Conservation (phyloP, 2,113 vertebrate genomes). For the Psilopogon haemacephalus region DNA sequence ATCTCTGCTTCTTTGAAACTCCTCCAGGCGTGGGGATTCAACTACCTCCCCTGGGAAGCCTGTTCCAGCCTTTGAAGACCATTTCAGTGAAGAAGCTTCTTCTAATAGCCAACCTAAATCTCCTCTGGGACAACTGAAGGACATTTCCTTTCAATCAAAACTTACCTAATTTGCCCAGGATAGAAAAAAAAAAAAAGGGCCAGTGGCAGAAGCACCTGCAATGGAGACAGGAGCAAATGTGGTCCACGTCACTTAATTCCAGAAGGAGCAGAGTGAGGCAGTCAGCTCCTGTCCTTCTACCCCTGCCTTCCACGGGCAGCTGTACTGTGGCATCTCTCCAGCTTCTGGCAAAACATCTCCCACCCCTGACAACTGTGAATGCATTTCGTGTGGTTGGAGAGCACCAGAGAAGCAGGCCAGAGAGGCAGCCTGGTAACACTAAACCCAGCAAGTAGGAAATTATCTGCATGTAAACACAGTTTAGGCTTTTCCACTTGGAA, state of each 20-base stretch:
- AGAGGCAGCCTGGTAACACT: neutral
- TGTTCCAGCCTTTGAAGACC: no score
- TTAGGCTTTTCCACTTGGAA: constrained; percentile 56
- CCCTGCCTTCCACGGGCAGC: constrained; percentile 14
- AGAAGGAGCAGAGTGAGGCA: neutral
- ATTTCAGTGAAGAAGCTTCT: no score
- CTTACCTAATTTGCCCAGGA: neutral
- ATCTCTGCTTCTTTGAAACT: no score
- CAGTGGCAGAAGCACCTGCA: neutral
- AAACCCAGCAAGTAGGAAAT: constrained; percentile 44
- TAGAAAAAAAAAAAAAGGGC: neutral
- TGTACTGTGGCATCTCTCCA: neutral
- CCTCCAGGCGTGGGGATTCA: no score
- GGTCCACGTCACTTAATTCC: neutral
- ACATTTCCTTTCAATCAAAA: no score
- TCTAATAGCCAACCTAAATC: no score
- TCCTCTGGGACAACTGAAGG: no score
- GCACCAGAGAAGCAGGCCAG: neutral
- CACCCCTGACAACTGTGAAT: neutral
- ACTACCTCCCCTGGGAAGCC: no score
- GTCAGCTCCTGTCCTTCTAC: neutral
- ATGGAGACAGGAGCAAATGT: neutral
- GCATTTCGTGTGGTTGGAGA: neutral
- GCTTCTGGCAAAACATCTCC: constrained; percentile 41
- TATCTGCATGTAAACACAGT: constrained; percentile 55